A percentile compares a stretch with the other conserved stretches of the same genome.
Evolutionary conservation across 2,888 invertebrate genomes (phyloP).

Genomic region (Diadromus collaris): DNA sequence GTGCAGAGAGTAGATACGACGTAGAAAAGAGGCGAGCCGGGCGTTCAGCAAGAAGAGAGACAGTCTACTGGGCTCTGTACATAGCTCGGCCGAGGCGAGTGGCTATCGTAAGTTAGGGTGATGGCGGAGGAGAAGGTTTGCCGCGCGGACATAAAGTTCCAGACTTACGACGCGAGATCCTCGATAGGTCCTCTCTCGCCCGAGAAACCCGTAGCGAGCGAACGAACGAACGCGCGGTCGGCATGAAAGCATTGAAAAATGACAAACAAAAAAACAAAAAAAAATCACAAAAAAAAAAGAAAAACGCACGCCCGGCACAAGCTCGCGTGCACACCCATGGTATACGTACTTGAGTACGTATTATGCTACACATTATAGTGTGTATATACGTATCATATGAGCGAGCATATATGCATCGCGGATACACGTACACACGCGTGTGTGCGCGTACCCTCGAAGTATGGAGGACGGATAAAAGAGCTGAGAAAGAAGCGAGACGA

Average conservation of each 20-base stretch:
- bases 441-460: slow-evolving; percentile 14
- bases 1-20: slow-evolving; percentile 21
- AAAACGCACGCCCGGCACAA: slow-evolving; percentile 53
- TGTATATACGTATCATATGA: slow-evolving; percentile 28
- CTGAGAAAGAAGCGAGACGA: slow-evolving; percentile 23
- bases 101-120: slow-evolving; percentile 80
- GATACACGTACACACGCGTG: slow-evolving; percentile 33
- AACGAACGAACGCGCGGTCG: slow-evolving; percentile 72
- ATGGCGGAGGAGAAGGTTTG: slow-evolving; percentile 79
- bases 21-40: slow-evolving; percentile 39
- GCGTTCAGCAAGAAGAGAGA: slow-evolving; percentile 55
- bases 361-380: slow-evolving; percentile 45
- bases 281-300: slow-evolving; percentile 29
- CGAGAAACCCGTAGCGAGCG: slow-evolving; percentile 35
- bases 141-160: slow-evolving; percentile 80
- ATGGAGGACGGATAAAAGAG: background rate
- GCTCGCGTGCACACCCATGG: slow-evolving; percentile 58
- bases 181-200: slow-evolving; percentile 77
- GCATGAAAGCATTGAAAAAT: slow-evolving; percentile 78
- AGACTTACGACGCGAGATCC: slow-evolving; percentile 80
- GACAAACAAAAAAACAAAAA: slow-evolving; percentile 33
- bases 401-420: slow-evolving; percentile 46
- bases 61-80: slow-evolving; percentile 47
- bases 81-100: slow-evolving; percentile 68
- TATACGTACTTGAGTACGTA: slow-evolving; percentile 69